Percentiles rank a stretch among this genome's conserved stretches.
Evolutionary conservation across 2,113 vertebrate genomes (phyloP).

Genomic region (Ivindomyrus marchei): DNA sequence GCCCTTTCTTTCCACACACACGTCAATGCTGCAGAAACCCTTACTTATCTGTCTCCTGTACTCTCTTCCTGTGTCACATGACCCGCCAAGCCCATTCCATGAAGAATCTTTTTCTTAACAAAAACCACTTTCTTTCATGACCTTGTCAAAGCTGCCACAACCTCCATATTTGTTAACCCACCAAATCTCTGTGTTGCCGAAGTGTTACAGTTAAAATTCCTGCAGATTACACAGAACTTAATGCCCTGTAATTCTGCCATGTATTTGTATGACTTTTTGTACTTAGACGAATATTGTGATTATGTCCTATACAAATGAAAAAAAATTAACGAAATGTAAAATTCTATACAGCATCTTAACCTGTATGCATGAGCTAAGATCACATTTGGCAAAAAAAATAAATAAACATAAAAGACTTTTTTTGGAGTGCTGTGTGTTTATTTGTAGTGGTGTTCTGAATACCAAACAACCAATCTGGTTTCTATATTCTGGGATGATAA

Average conservation of each 20-base stretch:
- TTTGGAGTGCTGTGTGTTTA: slow-evolving; percentile 8
- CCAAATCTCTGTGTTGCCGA: not conserved
- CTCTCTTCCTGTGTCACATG: not conserved
- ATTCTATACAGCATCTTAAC: slow-evolving; percentile 74
- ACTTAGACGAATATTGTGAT: slow-evolving; percentile 63
- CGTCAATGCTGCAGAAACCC: not conserved
- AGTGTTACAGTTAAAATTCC: slow-evolving; percentile 69
- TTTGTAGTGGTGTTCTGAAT: not conserved
- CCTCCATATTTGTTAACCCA: not conserved
- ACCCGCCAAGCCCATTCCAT: not conserved
- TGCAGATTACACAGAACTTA: slow-evolving; percentile 54
- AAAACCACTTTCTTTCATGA: not conserved
- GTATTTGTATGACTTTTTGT: slow-evolving; percentile 72
- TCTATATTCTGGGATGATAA: not conserved
- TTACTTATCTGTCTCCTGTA: not conserved
- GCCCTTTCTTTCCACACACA: not conserved
- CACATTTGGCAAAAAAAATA: slow-evolving; percentile 75
- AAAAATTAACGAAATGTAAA: slow-evolving; percentile 45
- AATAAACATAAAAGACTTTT: slow-evolving; percentile 52
- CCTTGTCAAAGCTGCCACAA: not conserved
- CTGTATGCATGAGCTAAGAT: slow-evolving; percentile 77
- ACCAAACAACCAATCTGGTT: not conserved
- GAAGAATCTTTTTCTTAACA: not conserved
- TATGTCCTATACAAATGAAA: slow-evolving; percentile 58
- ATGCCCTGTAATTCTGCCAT: slow-evolving; percentile 72